Conservation (phyloP, 1,140 invertebrate genomes). For the Zaprionus ornatus region DNA sequence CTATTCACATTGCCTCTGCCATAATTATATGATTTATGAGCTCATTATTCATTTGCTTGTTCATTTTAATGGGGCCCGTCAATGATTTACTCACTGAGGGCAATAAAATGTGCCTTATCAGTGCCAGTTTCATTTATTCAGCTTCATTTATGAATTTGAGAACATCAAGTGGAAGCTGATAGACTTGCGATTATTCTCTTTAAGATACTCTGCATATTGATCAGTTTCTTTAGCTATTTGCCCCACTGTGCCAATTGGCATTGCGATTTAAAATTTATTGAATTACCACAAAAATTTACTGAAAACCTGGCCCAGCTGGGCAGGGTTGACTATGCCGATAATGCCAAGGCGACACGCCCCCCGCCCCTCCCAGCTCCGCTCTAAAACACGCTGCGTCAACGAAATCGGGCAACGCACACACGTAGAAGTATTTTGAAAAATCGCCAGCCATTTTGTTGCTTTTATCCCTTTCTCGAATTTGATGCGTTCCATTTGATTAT, state of each 20-base stretch:
- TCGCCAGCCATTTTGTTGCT: constrained; percentile 65
- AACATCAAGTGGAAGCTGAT: neutral
- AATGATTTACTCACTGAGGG: neutral
- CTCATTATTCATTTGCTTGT: neutral
- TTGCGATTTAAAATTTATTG: constrained; percentile 57
- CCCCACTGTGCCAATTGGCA: constrained; percentile 51
- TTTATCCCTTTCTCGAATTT: constrained; percentile 77
- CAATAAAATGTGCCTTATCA: neutral
- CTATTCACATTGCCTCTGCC: neutral
- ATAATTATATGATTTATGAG: constrained; percentile 3
- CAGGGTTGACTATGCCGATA: constrained; percentile 18
- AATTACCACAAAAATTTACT: constrained; percentile 47
- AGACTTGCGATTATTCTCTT: neutral
- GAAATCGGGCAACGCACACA: constrained; percentile 31
- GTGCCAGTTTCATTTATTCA: neutral
- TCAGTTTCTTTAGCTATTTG: neutral
- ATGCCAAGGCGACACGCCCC: constrained; percentile 6
- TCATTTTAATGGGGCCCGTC: neutral
- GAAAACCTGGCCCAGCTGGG: constrained; percentile 45
- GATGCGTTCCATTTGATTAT: constrained; percentile 81
- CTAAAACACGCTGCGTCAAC: constrained; percentile 56
- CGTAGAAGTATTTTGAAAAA: constrained; percentile 65
- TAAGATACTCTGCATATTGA: neutral
- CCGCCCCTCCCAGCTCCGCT: neutral
- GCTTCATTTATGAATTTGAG: neutral